Base-by-base conservation (phyloP, 2,797 vertebrate species). In the Salmo trutta region DNA sequence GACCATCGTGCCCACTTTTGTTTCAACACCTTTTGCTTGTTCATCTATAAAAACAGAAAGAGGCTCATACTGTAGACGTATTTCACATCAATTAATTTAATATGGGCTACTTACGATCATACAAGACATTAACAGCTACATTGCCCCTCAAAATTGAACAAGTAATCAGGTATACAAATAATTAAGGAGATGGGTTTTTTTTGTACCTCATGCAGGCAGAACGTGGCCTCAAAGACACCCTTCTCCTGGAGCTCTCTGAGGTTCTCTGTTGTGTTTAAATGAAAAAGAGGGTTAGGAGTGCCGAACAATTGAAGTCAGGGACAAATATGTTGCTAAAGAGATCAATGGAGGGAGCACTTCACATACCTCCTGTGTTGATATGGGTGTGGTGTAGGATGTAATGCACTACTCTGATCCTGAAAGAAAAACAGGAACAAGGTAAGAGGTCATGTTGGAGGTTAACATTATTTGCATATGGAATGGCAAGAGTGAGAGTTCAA, bases 161-260 rank as follows among this genome's bases (percentile, higher is more conserved):
- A 19, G 17, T n/a, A 59, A 59, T 59, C 17, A 5, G 17, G 31
- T 5, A 47, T 33, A 4, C 36, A 5, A 66, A 14, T 47, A n/a
- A 19, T 3, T 19, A 29, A 66, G 6, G 8, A 76, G 52, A 64
- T 3, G 5, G 2, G 0, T 17, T 17, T 19, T 17, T n/a, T 27
- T 47, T 83, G 91, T 82, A 98, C 97, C 93, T 96, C 88, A 21
- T 99, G 97, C 67, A 98, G 93, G 62, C 96, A 96, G 82, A 98
- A 98, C 0, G 75, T 84, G 1, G 94, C 78, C 91, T 97, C 93
- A 78, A 98, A 98, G 70, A 97, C 95, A 27, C 90, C 84, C 5
- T 92, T 81, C 64, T 66, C 79, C 33, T 93, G 33, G 79, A 98
- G 90, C 3, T 96, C 90, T 0, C 33, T 0, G 14, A 98, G 90